These are phyloP conservation scores for Pardalotus punctatus DNA, from an alignment of 2,113 vertebrate species.

Conservation along the genomic window DNA sequence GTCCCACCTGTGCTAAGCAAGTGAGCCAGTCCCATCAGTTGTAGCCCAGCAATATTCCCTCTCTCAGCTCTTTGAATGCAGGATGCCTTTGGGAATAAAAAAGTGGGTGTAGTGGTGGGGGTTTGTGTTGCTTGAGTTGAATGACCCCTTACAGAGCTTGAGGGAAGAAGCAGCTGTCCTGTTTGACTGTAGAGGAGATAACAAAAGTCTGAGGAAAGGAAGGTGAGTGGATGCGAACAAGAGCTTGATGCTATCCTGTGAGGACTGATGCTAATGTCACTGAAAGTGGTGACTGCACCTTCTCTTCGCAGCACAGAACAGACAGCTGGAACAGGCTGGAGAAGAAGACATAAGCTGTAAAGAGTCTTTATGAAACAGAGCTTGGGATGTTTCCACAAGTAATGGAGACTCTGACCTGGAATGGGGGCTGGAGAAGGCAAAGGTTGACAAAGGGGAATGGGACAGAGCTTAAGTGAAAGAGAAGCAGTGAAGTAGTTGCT, in stretches of 20 bases:
- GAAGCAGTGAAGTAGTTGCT: not conserved
- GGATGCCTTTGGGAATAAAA: not conserved
- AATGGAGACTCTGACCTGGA: not conserved
- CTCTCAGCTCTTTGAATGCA: not conserved
- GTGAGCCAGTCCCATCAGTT: not conserved
- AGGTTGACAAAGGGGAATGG: not conserved
- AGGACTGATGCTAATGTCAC: not conserved
- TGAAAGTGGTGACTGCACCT: not conserved
- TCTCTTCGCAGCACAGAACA: rapidly evolving
- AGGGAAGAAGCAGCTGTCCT: not conserved
- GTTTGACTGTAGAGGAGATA: not conserved
- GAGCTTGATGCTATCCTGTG: not conserved
- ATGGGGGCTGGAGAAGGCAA: not conserved
- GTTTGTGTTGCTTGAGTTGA: not conserved
- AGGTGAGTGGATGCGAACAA: not conserved
- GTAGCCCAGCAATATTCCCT: not conserved
- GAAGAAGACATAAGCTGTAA: not conserved
- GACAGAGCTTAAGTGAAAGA: not conserved
- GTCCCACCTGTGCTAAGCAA: not conserved
- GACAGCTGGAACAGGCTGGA: not conserved
- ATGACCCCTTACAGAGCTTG: not conserved
- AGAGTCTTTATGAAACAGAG: not conserved
- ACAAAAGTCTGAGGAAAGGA: not conserved
- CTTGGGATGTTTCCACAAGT: not conserved
- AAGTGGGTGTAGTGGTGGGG: too few species aligned